These are phyloP conservation scores for Sarcophaga peregrina DNA, from an alignment of 1,140 invertebrate genomes.

Conservation along the genomic window DNA sequence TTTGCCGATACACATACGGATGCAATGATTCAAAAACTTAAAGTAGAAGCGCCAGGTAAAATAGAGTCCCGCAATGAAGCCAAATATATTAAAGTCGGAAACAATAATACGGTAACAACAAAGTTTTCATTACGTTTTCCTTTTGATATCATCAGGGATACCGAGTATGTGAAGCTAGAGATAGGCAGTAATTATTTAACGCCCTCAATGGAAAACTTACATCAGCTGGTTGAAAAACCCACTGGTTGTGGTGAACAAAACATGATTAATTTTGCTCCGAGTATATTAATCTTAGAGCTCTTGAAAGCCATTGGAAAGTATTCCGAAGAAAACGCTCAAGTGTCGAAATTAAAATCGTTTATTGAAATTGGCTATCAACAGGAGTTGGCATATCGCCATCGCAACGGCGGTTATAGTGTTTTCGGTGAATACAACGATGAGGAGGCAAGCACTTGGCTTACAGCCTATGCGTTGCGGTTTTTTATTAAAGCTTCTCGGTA, in stretches of 20 bases:
- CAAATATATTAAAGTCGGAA: slow-evolving; percentile 1
- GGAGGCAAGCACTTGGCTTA: slow-evolving; percentile 74
- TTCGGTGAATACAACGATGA: slow-evolving; percentile 68
- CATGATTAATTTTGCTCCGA: slow-evolving; percentile 31
- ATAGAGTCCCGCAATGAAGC: neutral
- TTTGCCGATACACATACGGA: neutral
- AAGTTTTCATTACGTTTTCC: slow-evolving; percentile 60
- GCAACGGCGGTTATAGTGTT: slow-evolving; percentile 94
- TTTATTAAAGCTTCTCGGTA: slow-evolving; percentile 77
- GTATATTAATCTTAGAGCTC: slow-evolving; percentile 35
- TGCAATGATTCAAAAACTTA: slow-evolving; percentile 7
- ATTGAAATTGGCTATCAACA: slow-evolving; percentile 92
- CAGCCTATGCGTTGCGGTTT: slow-evolving; percentile 89
- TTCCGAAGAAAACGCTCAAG: neutral
- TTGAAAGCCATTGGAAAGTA: neutral
- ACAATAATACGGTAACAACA: neutral
- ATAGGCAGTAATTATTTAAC: slow-evolving; percentile 79
- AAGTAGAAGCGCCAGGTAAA: slow-evolving; percentile 31
- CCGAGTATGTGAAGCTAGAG: slow-evolving; percentile 76
- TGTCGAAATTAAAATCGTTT: slow-evolving; percentile 71
- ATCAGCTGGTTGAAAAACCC: slow-evolving; percentile 71
- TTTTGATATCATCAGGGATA: slow-evolving; percentile 74
- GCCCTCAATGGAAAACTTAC: slow-evolving; percentile 76
- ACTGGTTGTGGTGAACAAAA: slow-evolving; percentile 43
- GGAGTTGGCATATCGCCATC: slow-evolving; percentile 87